A percentile compares a stretch with the other conserved stretches of the same genome.
phyloP scores from a whole-genome alignment of 37 sponge, comb jelly and placozoan genomes.

The Haliclona indistincta region DNA sequence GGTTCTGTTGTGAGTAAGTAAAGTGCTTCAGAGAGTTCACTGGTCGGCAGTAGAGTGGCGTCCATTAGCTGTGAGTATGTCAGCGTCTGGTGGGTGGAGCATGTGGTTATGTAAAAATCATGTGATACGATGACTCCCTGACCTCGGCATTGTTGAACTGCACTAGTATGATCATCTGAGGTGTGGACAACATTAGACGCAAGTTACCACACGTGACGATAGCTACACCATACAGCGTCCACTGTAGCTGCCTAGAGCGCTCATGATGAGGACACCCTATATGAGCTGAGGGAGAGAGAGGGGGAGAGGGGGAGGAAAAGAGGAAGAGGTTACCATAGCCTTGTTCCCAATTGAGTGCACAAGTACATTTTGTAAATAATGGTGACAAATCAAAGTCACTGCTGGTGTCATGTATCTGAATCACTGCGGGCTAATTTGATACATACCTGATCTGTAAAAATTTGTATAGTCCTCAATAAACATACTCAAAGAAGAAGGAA shows the following conservation, averaged over 20 bases:
- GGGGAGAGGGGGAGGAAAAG: background rate
- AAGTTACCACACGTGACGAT: conserved; percentile 22
- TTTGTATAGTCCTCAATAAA: conserved; percentile 60
- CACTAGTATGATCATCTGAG: conserved; percentile 72
- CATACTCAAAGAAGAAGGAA: conserved; percentile 14
- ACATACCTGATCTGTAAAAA: conserved; percentile 44
- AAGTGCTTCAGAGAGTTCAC: conserved; percentile 45
- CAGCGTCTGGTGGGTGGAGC: background rate
- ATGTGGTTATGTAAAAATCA: background rate
- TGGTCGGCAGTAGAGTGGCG: conserved; percentile 5
- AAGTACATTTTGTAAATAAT: no score
- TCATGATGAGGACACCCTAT: no score
- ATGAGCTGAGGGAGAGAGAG: background rate
- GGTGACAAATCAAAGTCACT: background rate
- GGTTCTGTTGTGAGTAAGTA: conserved; percentile 29
- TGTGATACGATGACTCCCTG: background rate
- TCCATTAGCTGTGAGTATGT: conserved; percentile 11
- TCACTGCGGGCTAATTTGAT: background rate
- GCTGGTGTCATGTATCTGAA: background rate
- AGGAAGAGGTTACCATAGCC: background rate
- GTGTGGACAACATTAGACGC: conserved; percentile 42
- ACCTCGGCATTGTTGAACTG: conserved; percentile 66
- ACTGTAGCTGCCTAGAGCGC: conserved; percentile 45
- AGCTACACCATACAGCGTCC: conserved; percentile 75
- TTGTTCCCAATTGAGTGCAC: no score